Base-by-base conservation (phyloP, 2,797 vertebrate genomes). In the Falco novaeseelandiae region DNA sequence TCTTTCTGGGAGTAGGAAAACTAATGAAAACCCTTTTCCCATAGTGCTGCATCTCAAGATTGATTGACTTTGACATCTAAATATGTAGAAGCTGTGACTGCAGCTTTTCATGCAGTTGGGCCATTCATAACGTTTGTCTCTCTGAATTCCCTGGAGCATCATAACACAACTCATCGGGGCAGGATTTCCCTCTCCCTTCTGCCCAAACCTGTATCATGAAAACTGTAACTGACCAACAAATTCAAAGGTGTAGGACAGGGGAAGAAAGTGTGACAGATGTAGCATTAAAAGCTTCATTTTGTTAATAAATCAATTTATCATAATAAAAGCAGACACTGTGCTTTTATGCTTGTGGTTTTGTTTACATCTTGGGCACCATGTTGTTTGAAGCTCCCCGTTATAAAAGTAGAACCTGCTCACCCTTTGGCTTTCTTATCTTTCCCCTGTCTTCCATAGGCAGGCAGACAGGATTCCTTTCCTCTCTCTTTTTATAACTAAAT, bases 31-130 rank as follows among this genome's bases (percentile, higher is more conserved):
- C 27, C 71, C 58, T 36, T 89, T 69, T 61, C 54, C 80, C 69
- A 12, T 42, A 65, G 46, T 67, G 73, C 83, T 95, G 83, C 62
- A 78, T 90, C 83, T 91, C 83, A 83, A 71, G 73, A 76, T 15
- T 76, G 79, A 87, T 69, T 76, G 73, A 71, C 69, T 94, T 86
- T 74, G 83, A 94, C 88, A 90, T 72, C 38, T 84, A 87, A 93
- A 85, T 55, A 62, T 14, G 0, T 0, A 62, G 70, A 89, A 76
- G 78, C 77, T 72, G 66, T 44, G 80, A 70, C 73, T 89, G 83
- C 73, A 90, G 88, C 78, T 87, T 79, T 76, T 73, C 70, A 83
- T 90, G 66, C 67, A 89, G 92, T 73, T 70, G 49, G 21, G 38
- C 58, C 71, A 70, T 82, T 92, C 73, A 62, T 65, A 87, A 69